Evolutionary conservation across 2,797 vertebrate genomes (phyloP), one percentile per base, ranked within the genome.

Genomic region (Champsocephalus esox): DNA sequence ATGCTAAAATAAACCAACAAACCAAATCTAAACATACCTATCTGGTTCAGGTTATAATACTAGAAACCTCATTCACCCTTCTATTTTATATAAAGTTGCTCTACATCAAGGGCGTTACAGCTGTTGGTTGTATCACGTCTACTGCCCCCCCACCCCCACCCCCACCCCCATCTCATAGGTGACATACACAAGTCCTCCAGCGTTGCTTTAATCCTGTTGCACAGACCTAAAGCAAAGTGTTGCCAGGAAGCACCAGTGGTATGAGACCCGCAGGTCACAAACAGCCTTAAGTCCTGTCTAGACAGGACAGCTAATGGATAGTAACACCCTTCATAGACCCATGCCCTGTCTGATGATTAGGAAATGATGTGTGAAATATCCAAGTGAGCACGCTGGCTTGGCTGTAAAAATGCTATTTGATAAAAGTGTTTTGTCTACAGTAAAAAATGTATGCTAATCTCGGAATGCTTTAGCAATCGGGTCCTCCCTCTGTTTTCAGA

Each of bases 231-330:
- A 82, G 63, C 80, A 63, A 61, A 82, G 56, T 2, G 69, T 57
- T 80, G 79, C 83, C 85, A 91, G 88, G 56, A 85, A 75, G 80
- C 86, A 75, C 57, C 46, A 19, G 73, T 24, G 74, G 62, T 89
- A 83, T 61, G 81, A 85, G 83, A 84, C 66, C 80, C 83, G 80
- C 69, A 19, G 87, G 86, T 91, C 82, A 83, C 75, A 79, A 73
- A 87, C 64, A 73, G 73, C 70, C 70, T 84, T 87, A 89, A 92
- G 77, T 88, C 84, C 63, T 1, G 86, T 91, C 88, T 88, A 89
- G 91, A 92, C 90, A 70, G 72, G 68, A 68, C 64, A 64, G 73
- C 81, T 77, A 86, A 76, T 79, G 75, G 75, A 86, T 76, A 70
- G 8, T 62, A 81, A 83, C 73, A 61, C 73, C 72, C 64, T 68